Percentiles rank a stretch among this genome's conserved stretches.
phyloP scores from a whole-genome alignment of 2,113 vertebrate species.

The Heloderma charlesbogerti region DNA sequence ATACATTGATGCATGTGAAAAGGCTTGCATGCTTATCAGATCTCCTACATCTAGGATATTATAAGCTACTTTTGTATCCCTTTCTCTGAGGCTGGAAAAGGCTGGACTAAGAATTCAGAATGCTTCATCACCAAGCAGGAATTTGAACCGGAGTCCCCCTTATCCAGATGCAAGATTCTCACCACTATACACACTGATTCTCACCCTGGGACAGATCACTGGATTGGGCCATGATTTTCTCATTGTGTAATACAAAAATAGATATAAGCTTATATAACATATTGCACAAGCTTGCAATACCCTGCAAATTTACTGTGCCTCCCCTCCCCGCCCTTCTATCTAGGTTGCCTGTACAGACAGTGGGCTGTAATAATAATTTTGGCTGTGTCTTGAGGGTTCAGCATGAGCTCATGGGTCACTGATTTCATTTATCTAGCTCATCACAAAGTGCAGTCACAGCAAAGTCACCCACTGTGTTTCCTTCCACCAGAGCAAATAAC shows the following conservation, averaged over 20 bases:
- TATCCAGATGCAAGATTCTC: too few species aligned
- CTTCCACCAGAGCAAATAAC: slow-evolving; percentile 56
- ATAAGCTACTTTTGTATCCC: not conserved
- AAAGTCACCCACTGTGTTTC: slow-evolving; percentile 64
- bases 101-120: too few species aligned
- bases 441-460: slow-evolving; percentile 65
- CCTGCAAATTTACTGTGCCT: slow-evolving; percentile 5
- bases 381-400: slow-evolving; percentile 55
- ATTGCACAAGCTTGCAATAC: slow-evolving; percentile 10
- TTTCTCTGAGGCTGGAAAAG: too few species aligned
- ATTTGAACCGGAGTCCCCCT: not conserved
- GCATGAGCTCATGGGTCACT: slow-evolving; percentile 48
- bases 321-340: not conserved
- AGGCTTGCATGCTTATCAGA: not conserved
- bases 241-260: not conserved
- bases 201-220: not conserved
- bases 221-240: not conserved
- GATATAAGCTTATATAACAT: slow-evolving; percentile 10
- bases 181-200: not conserved
- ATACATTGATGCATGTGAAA: not conserved
- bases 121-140: not conserved
- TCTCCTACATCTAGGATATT: not conserved
- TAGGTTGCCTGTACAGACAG: slow-evolving; percentile 17
- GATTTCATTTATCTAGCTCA: slow-evolving; percentile 68
- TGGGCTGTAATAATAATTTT: slow-evolving; percentile 50